Evolutionary conservation across 2,888 invertebrate genomes (phyloP).

Genomic region (Diadromus collaris): DNA sequence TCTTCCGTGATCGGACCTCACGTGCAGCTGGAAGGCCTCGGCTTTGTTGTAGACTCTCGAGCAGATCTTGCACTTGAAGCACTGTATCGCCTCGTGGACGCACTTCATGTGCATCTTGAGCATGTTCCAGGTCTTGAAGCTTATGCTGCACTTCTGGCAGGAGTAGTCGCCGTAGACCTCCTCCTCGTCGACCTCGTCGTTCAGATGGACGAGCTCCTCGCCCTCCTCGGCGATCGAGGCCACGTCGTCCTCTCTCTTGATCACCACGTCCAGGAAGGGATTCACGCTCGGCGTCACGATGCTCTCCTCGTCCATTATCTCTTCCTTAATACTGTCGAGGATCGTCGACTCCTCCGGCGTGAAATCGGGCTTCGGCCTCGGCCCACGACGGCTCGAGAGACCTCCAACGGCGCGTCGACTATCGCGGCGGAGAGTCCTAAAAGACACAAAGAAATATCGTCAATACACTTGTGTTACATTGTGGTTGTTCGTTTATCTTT

Average conservation of each 20-base stretch:
- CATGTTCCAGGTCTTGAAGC: constrained; percentile 50
- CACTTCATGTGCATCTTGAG: constrained; percentile 55
- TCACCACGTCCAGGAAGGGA: constrained; percentile 32
- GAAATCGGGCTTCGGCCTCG: not conserved
- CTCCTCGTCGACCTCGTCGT: constrained; percentile 58
- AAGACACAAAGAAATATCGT: constrained; percentile 29
- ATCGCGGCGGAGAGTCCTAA: constrained; percentile 26
- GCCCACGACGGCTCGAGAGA: constrained; percentile 11
- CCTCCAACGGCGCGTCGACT: not conserved
- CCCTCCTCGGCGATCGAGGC: not conserved
- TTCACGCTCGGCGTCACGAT: not conserved
- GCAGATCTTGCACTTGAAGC: constrained; percentile 70
- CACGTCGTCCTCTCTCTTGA: constrained; percentile 5
- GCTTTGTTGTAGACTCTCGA: constrained; percentile 67
- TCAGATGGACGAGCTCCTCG: constrained; percentile 37
- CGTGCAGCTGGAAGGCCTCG: constrained; percentile 66
- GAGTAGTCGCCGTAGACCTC: constrained; percentile 63
- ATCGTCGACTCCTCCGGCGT: not conserved
- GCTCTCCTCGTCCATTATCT: not conserved
- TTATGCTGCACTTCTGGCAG: constrained; percentile 60
- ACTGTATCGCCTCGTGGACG: constrained; percentile 58
- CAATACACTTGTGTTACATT: not conserved
- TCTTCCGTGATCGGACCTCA: constrained; percentile 65
- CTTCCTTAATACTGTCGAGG: constrained; percentile 8
- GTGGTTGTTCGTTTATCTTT: constrained; percentile 1